A percentile compares a stretch with the other conserved stretches of the same genome.
Evolutionary conservation across 2,113 vertebrate genomes (phyloP).

Genomic region (Sminthopsis crassicaudata): DNA sequence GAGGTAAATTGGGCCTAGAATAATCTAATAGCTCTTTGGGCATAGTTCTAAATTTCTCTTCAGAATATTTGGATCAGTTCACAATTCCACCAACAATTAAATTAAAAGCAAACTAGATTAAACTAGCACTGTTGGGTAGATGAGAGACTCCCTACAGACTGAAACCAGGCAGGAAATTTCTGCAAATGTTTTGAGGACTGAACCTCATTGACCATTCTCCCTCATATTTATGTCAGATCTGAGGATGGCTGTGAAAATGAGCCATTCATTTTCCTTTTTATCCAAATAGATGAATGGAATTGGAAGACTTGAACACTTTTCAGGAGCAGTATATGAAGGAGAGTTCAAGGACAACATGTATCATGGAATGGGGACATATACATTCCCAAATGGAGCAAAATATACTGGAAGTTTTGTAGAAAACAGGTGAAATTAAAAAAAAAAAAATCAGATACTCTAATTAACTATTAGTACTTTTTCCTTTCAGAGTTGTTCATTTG

Average conservation of each 20-base stretch:
- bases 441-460: neutral
- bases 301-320: constrained; percentile 88
- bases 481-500: neutral
- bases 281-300: constrained; percentile 87
- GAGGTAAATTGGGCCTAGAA: constrained; percentile 21
- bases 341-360: constrained; percentile 90
- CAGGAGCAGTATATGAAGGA: constrained; percentile 89
- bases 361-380: constrained; percentile 87
- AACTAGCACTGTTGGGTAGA: neutral
- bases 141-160: neutral
- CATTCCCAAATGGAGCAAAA: constrained; percentile 86
- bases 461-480: neutral
- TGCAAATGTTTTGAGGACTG: neutral
- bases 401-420: constrained; percentile 87
- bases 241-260: constrained; percentile 4
- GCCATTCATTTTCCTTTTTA: constrained; percentile 56
- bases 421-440: constrained; percentile 84
- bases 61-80: too few relatives aligned
- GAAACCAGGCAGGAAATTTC: neutral
- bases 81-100: neutral
- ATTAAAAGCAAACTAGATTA: neutral
- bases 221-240: constrained; percentile 22
- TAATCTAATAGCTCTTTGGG: neutral
- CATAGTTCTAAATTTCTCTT: too few relatives aligned
- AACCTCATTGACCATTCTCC: neutral